These are phyloP conservation scores for Patella ulyssiponensis DNA, from an alignment of 2,888 invertebrate genomes.

Conservation along the genomic window DNA sequence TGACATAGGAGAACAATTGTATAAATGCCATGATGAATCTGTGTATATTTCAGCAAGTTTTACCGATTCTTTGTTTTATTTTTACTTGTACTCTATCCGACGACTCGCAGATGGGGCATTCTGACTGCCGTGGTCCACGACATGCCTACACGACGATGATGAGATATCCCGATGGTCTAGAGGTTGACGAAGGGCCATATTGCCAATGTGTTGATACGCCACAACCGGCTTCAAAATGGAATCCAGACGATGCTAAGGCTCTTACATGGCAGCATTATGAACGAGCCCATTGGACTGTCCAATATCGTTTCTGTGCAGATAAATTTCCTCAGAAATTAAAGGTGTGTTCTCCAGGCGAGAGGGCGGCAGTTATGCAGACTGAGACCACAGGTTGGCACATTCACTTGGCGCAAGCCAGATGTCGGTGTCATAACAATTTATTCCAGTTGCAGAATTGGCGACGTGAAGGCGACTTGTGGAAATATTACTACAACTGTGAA, in stretches of 20 bases:
- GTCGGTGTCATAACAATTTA: constrained; percentile 43
- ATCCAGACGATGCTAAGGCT: background rate
- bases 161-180: background rate
- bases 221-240: background rate
- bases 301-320: constrained; percentile 49
- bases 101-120: background rate
- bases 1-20: too few species aligned
- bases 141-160: constrained; percentile 3
- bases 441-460: constrained; percentile 49
- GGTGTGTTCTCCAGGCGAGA: constrained; percentile 39
- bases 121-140: background rate
- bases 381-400: constrained; percentile 48
- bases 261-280: constrained; percentile 3
- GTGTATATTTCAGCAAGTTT: too few species aligned
- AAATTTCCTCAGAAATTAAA: constrained; percentile 40
- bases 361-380: constrained; percentile 48
- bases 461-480: constrained; percentile 41
- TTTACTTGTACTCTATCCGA: too few species aligned
- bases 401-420: constrained; percentile 47
- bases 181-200: background rate
- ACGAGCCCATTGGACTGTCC: constrained; percentile 45
- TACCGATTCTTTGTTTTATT: too few species aligned
- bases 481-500: constrained; percentile 51
- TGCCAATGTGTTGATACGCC: background rate
- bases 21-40: too few species aligned